Evolutionary conservation across 1,140 invertebrate genomes (phyloP).

Genomic region (Drosophila pallidifrons): DNA sequence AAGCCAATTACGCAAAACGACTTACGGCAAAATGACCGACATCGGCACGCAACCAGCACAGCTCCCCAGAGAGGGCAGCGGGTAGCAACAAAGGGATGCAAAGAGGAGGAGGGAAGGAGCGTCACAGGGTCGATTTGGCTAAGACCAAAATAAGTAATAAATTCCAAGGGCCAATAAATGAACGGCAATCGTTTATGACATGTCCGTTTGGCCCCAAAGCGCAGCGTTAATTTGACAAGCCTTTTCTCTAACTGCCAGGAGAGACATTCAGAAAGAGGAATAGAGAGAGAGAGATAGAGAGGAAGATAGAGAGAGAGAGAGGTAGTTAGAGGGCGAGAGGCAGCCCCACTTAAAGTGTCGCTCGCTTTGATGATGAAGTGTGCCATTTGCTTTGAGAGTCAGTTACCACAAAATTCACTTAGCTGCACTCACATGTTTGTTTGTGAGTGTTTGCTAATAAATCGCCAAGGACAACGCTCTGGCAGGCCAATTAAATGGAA

Average conservation of each 20-base stretch:
- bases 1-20: conserved; percentile 81
- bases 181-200: conserved; percentile 25
- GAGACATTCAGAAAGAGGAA: background rate
- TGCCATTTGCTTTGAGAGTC: conserved; percentile 2
- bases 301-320: background rate
- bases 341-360: conserved; percentile 40
- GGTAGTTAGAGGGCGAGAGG: too few relatives aligned
- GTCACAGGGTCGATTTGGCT: conserved; percentile 10
- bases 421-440: conserved; percentile 40
- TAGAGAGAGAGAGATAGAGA: background rate
- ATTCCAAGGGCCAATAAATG: conserved; percentile 55
- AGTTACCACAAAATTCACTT: conserved; percentile 50
- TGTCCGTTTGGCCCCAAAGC: conserved; percentile 32
- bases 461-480: conserved; percentile 8
- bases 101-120: background rate
- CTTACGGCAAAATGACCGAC: conserved; percentile 60
- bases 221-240: conserved; percentile 71
- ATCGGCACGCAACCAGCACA: conserved; percentile 61
- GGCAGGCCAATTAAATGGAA: conserved; percentile 70
- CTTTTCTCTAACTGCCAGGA: conserved; percentile 1
- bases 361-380: conserved; percentile 50
- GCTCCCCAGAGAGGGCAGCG: conserved; percentile 31
- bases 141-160: conserved; percentile 51
- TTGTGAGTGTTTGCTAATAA: background rate
- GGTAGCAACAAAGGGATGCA: too few relatives aligned